These are phyloP conservation scores for Phylloscopus collybita DNA, from an alignment of 2,797 vertebrate species.

Conservation along the genomic window DNA sequence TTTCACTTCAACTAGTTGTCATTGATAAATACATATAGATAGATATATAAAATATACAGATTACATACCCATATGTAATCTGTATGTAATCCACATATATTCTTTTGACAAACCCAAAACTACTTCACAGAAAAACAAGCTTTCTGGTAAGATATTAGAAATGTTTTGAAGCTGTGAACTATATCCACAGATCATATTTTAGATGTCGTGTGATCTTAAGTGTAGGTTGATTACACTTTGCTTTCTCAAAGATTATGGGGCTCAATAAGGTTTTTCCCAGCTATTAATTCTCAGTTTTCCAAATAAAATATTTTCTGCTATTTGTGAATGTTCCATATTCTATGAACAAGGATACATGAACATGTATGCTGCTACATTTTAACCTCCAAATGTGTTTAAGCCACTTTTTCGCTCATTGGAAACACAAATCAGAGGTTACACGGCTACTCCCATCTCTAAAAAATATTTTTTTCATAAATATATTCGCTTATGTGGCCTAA, in stretches of 20 bases:
- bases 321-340: not conserved
- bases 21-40: not conserved
- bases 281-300: not conserved
- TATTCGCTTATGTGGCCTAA: not conserved
- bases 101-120: not conserved
- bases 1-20: not conserved
- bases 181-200: not conserved
- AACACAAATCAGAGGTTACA: not conserved
- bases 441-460: not conserved
- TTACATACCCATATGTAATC: not conserved
- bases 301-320: not conserved
- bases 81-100: not conserved
- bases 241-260: not conserved
- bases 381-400: not conserved
- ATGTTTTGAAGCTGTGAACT: not conserved
- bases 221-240: not conserved
- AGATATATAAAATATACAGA: not conserved
- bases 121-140: not conserved
- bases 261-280: not conserved
- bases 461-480: conserved; percentile 8
- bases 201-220: not conserved
- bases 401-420: not conserved
- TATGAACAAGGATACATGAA: not conserved
- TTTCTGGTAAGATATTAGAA: not conserved
- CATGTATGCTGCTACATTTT: fast-evolving